Evolutionary conservation across 2,113 vertebrate species (phyloP), one percentile per base, ranked within the genome.

Genomic region (human): DNA sequence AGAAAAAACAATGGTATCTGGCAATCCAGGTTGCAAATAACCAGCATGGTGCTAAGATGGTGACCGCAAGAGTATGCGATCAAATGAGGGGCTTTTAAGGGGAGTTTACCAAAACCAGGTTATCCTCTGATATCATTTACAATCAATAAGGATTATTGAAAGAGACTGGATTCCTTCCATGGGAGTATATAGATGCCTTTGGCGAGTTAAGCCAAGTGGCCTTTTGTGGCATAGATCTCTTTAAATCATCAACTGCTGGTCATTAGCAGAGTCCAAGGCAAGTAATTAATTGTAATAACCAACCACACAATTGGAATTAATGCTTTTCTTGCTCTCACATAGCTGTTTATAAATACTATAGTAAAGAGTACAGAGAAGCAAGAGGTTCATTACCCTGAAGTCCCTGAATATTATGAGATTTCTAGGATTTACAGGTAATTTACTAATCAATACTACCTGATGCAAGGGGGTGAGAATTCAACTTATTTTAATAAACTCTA

Each of bases 401-500:
- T 59, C 66, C 79, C n/a, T n/a, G 23, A 94, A 59, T 68, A 61
- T 52, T 78, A 61, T 20, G 30, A 20, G 13, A 92, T 61, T 72
- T 93, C 78, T 61, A 64, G 43, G 30, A 57, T 35, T 70, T 91
- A 84, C 4, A 9, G 14, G 45, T 23, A 55, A 2, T 6, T 80
- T 43, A 43, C 23, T 76, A 43, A 78, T 78, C 61, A 75, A 50
- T 52, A 88, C 48, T 45, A 80, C 22, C 13, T 79, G 48, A 81
- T 68, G 38, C 16, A 75, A 80, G 3, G 8, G 11, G 35, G 48
- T 64, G 13, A 38, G 25, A 85, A 91, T 84, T 91, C 14, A 84
- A 96, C 45, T 84, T 68, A 59, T 90, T 94, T 90, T 88, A 88
- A 83, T 66, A 94, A 96, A 76, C 18, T 17, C n/a, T 68, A 48